These are phyloP conservation scores for Odontamblyopus lacepedii DNA, from an alignment of 2,797 vertebrate species.

Conservation along the genomic window DNA sequence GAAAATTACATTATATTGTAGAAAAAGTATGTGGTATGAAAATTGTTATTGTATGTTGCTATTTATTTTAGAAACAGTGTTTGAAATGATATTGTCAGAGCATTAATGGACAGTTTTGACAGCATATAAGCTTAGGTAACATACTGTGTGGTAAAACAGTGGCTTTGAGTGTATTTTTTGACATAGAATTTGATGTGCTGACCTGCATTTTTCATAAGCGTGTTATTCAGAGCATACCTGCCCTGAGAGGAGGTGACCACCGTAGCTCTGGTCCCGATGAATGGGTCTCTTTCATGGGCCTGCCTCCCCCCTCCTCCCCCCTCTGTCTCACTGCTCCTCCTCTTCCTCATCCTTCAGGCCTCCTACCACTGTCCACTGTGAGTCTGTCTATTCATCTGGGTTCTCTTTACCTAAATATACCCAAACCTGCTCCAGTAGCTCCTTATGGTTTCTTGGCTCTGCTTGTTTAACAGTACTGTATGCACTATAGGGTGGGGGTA, in stretches of 20 bases:
- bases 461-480: slow-evolving; percentile 15
- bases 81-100: background rate
- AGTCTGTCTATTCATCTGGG: slow-evolving; percentile 62
- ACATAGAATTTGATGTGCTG: slow-evolving; percentile 38
- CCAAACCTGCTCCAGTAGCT: slow-evolving; percentile 21
- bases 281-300: slow-evolving; percentile 77
- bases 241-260: slow-evolving; percentile 58
- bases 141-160: slow-evolving; percentile 8
- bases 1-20: too few species aligned
- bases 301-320: slow-evolving; percentile 45
- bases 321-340: slow-evolving; percentile 31
- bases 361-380: slow-evolving; percentile 53
- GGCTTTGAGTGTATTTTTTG: slow-evolving; percentile 2
- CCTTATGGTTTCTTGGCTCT: background rate
- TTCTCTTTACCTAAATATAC: slow-evolving; percentile 55
- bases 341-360: slow-evolving; percentile 46
- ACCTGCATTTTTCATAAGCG: slow-evolving; percentile 61
- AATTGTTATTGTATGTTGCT: background rate
- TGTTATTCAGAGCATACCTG: slow-evolving; percentile 66
- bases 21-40: background rate
- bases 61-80: background rate
- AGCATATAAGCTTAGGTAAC: too few species aligned
- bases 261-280: slow-evolving; percentile 64
- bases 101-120: background rate
- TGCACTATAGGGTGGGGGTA: slow-evolving; percentile 19